Evolutionary conservation across 2,888 invertebrate genomes (phyloP), one percentile per base, ranked within the genome.

Genomic region (Tenthredo mesomela): DNA sequence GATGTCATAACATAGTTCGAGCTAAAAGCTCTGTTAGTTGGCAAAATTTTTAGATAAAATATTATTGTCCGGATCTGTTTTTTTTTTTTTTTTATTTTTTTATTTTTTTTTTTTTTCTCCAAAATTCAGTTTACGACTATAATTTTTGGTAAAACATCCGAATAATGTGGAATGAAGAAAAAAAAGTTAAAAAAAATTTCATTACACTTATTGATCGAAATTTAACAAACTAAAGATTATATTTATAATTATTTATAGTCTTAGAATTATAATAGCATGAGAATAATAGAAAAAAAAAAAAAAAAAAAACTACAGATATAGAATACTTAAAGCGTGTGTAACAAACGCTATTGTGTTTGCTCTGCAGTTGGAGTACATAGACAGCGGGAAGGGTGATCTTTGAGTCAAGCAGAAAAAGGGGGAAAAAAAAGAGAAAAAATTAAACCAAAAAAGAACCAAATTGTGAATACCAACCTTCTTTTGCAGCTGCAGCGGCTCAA

Each of bases 401-500:
- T 93, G 91, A 91, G 86, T 87, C 85, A 21, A 29, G 50, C 25
- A 54, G 29, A 71, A 58, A 86, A 67, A 54, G 12, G 33, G 67
- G 50, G 10, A 75, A 21, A 58, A 70, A 67, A 77, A 1, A 73
- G 73, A 78, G 73, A 83, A 73, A 10, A 84, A 21, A 80, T 15
- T 9, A 25, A 47, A 50, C 4, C 12, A 71, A 67, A 75, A 75
- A 65, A 58, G 29, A 58, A 25, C 18, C n/a, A 33, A 80, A 37
- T 67, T 77, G 65, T 77, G 84, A 73, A 65, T 58, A 65, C 43
- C 47, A 50, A 47, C 70, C 85, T 91, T 91, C 85, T 91, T 91
- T 93, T 93, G 50, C 93, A 94, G 94, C 91, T 94, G 88, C 93
- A 94, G 88, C 92, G 90, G 86, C 91, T 94, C 87, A 89, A 89